Evolutionary conservation across 2,888 invertebrate species (phyloP).

Genomic region (Omphaloscelis lunosa): DNA sequence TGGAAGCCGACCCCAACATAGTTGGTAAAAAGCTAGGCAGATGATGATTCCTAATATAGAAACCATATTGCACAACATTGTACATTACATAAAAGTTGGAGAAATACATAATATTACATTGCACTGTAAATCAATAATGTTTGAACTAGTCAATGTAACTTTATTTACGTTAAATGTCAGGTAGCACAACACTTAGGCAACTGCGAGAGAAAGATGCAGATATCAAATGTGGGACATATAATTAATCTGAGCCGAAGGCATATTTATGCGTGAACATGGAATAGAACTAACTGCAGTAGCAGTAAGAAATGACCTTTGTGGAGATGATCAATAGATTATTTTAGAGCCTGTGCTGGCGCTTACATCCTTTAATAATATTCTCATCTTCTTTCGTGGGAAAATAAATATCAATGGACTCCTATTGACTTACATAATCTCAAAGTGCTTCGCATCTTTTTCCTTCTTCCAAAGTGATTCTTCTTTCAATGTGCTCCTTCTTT

Average conservation of each 20-base stretch:
- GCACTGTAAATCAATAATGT: slow-evolving; percentile 35
- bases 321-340: slow-evolving; percentile 7
- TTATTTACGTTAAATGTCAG: slow-evolving; percentile 49
- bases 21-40: too few species aligned
- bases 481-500: neutral
- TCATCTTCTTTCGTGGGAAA: neutral
- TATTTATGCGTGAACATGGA: too few species aligned
- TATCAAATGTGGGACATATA: slow-evolving; percentile 32
- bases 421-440: neutral
- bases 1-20: too few species aligned
- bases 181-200: slow-evolving; percentile 19
- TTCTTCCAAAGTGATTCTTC: neutral
- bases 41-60: neutral
- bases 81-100: slow-evolving; percentile 19
- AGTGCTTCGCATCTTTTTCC: neutral
- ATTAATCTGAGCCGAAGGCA: slow-evolving; percentile 7
- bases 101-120: slow-evolving; percentile 22
- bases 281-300: neutral
- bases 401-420: neutral
- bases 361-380: neutral
- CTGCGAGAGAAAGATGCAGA: slow-evolving; percentile 18
- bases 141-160: slow-evolving; percentile 39
- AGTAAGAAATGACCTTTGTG: slow-evolving; percentile 14
- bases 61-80: slow-evolving; percentile 32
- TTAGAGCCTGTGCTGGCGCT: neutral